Evolutionary conservation across 2,888 invertebrate genomes (phyloP), one percentile per base, ranked within the genome.

Genomic region (Aleiodes leptofemur): DNA sequence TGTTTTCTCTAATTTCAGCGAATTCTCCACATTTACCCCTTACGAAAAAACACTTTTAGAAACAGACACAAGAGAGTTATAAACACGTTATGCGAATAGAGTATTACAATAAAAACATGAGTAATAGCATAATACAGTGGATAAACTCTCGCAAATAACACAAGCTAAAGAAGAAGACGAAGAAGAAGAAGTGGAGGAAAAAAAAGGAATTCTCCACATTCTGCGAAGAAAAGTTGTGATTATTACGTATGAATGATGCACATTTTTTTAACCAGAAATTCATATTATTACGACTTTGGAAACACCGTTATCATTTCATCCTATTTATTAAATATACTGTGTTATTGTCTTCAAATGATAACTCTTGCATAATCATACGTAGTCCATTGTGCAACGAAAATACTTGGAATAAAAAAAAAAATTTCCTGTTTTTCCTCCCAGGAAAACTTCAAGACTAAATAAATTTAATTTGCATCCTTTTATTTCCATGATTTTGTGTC

Each of bases 281-380:
- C n/a, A 14, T 16, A 55, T 55, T 55, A 55, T 8, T 16, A 55
- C 55, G 5, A 16, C 38, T 38, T 38, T 38, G 5, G 38, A 3
- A 9, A 16, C 55, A 23, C 23, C n/a, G 23, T 16, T 43, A 61
- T 38, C 14, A n/a, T 57, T 57, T 13, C 6, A 43, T n/a, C 8
- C 38, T 16, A 43, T 61, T 14, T 43, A 61, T 61, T 61, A 61
- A 61, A 43, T 61, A 61, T n/a, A n/a, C 31, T 43, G 61, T 59
- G 23, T 23, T 31, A 59, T 59, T 59, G 31, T 59, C 59, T 59
- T 23, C 34, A 3, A 13, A 59, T 34, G 43, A 61, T 61, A 61
- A 61, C 61, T 61, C 16, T 61, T 61, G 43, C 43, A 23, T 61
- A 61, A 61, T 61, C 14, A 61, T 38, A 61, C 14, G 13, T n/a